These are phyloP conservation scores for Lepidostoma basale DNA, from an alignment of 1,140 invertebrate species.

Conservation along the genomic window DNA sequence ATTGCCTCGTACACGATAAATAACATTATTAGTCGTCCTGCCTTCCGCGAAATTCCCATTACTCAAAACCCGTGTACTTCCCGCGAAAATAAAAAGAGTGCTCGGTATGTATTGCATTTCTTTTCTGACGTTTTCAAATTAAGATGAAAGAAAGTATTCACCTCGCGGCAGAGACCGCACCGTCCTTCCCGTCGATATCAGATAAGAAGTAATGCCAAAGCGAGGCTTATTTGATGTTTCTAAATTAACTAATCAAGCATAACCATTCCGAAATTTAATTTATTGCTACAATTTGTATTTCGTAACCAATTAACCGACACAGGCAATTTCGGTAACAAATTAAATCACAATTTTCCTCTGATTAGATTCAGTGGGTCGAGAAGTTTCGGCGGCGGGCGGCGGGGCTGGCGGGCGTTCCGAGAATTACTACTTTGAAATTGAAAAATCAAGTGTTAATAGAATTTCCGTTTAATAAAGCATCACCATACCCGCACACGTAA, in stretches of 20 bases:
- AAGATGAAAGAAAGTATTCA: not conserved
- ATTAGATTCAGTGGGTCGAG: slow-evolving; percentile 21
- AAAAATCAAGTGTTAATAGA: slow-evolving; percentile 43
- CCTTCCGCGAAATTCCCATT: slow-evolving; percentile 28
- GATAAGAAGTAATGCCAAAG: not conserved
- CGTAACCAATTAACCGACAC: slow-evolving; percentile 13
- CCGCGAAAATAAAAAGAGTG: slow-evolving; percentile 15
- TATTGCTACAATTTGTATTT: slow-evolving; percentile 14
- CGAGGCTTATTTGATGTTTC: not conserved
- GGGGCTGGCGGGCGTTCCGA: not conserved
- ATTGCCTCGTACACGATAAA: slow-evolving; percentile 31
- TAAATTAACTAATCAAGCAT: slow-evolving; percentile 10
- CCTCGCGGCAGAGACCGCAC: not conserved
- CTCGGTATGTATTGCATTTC: slow-evolving; percentile 19
- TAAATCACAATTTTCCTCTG: slow-evolving; percentile 20
- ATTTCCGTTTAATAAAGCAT: slow-evolving; percentile 38
- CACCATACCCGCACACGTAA: slow-evolving; percentile 40
- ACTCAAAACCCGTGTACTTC: slow-evolving; percentile 27
- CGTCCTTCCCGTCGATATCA: too few relatives aligned
- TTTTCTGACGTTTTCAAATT: slow-evolving; percentile 17
- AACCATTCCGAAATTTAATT: slow-evolving; percentile 5
- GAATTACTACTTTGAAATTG: slow-evolving; percentile 29
- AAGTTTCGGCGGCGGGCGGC: not conserved
- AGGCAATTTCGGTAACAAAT: slow-evolving; percentile 15
- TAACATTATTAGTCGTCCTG: slow-evolving; percentile 34